Evolutionary conservation across 1,140 invertebrate species (phyloP), one percentile per base, ranked within the genome.

Genomic region (Microplitis demolitor): DNA sequence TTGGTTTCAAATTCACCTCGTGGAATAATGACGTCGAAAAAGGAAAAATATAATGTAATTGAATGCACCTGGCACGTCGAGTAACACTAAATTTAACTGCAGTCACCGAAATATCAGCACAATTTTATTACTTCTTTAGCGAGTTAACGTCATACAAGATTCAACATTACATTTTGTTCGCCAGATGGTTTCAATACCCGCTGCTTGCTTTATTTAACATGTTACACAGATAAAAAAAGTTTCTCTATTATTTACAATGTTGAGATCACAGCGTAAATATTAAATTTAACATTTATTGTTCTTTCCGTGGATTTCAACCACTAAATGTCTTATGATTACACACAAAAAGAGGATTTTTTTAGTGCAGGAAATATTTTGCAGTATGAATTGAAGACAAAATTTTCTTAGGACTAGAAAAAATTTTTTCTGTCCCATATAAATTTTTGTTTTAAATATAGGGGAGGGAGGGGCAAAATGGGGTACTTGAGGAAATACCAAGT

Each of bases 61-160:
- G 60, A 39, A n/a, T 35, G 34, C 60, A 62, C 35, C 60, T n/a
- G 60, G 60, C 8, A 33, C 51, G 11, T 62, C 4, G 56, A 61
- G 16, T 24, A 53, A 14, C 62, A 31, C 56, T 14, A 14, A 69
- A 62, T 64, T 31, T 8, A 6, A 11, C 37, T 66, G 72, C 62
- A 54, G 66, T 54, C 66, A 69, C 66, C 72, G 61, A 73, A 60
- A 73, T 73, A 66, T 73, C 72, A 73, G 72, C 72, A 73, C 13
- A 73, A 73, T 73, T 73, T 73, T 73, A 73, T 73, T 66, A 37
- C 72, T 73, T 73, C 72, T 73, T 73, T 73, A 69, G 72, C 72
- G 39, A 72, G 37, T 50, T 72, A 72, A 68, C 66, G 68, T 54
- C 62, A 37, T 53, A 61, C 31, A 39, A 50, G 60, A 14, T 37